phyloP scores from a whole-genome alignment of 2,797 vertebrate species.

The Xenentodon cancila region DNA sequence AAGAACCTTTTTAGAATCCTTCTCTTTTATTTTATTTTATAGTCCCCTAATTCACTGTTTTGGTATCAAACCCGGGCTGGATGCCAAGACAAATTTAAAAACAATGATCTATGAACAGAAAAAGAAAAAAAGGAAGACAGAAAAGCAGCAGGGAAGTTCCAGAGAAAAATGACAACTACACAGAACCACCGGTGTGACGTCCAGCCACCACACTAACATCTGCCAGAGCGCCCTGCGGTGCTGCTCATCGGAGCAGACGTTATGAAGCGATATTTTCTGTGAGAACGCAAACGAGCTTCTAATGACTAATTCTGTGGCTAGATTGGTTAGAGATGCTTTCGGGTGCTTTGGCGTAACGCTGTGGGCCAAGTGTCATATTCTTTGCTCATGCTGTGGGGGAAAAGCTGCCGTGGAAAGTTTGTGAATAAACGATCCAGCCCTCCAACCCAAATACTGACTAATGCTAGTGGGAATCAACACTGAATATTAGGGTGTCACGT shows the following conservation, averaged over 20 bases:
- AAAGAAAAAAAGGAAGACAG: slow-evolving; percentile 69
- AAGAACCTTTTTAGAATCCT: slow-evolving; percentile 74
- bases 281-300: slow-evolving; percentile 58
- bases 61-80: slow-evolving; percentile 80
- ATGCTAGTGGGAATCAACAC: slow-evolving; percentile 55
- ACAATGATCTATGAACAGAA: slow-evolving; percentile 82
- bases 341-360: slow-evolving; percentile 57
- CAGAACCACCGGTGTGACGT: slow-evolving; percentile 80
- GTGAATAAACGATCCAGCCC: slow-evolving; percentile 34
- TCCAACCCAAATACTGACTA: slow-evolving; percentile 65
- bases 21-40: slow-evolving; percentile 55
- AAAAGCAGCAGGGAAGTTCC: slow-evolving; percentile 73
- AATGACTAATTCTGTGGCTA: slow-evolving; percentile 49
- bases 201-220: slow-evolving; percentile 35
- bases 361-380: slow-evolving; percentile 34
- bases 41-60: slow-evolving; percentile 80
- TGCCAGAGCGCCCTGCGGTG: slow-evolving; percentile 47
- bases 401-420: slow-evolving; percentile 19
- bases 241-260: slow-evolving; percentile 26
- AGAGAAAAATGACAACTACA: slow-evolving; percentile 61
- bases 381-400: no score
- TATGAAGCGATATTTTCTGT: slow-evolving; percentile 54
- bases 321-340: slow-evolving; percentile 30
- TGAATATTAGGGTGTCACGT: slow-evolving; percentile 57
- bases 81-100: slow-evolving; percentile 84